A percentile compares a stretch with the other conserved stretches of the same genome.
Conservation (phyloP, 2,888 invertebrate species). For the Drosophila meridionalis region DNA sequence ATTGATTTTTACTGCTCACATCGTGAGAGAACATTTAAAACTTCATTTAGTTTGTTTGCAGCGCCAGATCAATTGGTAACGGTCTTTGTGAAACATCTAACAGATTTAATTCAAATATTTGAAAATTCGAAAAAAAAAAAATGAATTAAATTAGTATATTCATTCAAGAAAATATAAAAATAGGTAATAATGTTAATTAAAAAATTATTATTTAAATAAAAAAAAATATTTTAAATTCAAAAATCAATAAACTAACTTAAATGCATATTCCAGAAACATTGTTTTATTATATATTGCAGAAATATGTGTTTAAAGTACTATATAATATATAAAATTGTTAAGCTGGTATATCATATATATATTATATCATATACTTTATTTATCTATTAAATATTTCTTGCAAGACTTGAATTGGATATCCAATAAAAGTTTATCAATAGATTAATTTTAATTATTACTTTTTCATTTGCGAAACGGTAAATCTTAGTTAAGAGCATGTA, state of each 20-base stretch:
- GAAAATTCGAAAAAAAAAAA: background rate
- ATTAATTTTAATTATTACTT: background rate
- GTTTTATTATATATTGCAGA: no score
- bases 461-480: background rate
- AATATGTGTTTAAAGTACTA: background rate
- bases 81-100: background rate
- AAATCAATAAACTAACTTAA: no score
- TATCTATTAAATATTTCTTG: no score
- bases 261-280: no score
- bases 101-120: background rate
- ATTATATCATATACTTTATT: background rate
- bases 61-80: slow-evolving; percentile 9
- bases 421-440: background rate
- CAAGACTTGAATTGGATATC: background rate
- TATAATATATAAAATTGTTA: background rate
- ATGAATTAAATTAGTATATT: background rate
- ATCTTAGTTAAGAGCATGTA: background rate
- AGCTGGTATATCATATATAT: background rate
- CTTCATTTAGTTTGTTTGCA: slow-evolving; percentile 24
- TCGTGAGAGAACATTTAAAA: slow-evolving; percentile 54
- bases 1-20: slow-evolving; percentile 31
- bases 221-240: no score
- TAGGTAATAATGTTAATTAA: background rate
- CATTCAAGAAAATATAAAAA: background rate
- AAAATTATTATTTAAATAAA: background rate